Conservation (phyloP, 2,113 vertebrate species). For the Speoplatyrhinus poulsoni region DNA sequence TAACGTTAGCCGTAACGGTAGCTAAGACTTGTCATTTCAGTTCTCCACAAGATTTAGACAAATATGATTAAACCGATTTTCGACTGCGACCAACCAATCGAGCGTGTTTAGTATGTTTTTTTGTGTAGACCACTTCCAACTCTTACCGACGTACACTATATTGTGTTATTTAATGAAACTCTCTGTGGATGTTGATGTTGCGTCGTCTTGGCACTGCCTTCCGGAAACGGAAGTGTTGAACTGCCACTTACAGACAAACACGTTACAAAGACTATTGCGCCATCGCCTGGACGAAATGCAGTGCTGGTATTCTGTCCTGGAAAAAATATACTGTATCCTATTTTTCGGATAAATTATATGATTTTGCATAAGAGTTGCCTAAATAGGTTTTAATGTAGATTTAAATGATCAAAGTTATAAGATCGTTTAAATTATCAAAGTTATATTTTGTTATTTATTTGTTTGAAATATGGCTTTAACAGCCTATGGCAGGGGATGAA, state of each 20-base stretch:
- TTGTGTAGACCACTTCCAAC: background rate
- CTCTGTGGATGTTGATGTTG: slow-evolving; percentile 66
- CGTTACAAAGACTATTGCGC: slow-evolving; percentile 9
- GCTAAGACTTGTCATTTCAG: slow-evolving; percentile 30
- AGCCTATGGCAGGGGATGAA: no score
- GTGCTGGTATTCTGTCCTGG: no score
- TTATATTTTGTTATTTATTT: no score
- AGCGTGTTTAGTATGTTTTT: background rate
- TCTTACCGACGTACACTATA: slow-evolving; percentile 51
- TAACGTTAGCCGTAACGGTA: slow-evolving; percentile 38
- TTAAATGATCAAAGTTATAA: no score
- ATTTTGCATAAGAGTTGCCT: no score
- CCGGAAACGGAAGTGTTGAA: slow-evolving; percentile 63
- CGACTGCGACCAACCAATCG: background rate
- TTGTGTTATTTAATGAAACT: slow-evolving; percentile 19
- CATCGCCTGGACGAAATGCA: slow-evolving; percentile 34
- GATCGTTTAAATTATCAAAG: no score
- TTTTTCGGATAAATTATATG: no score
- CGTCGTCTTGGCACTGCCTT: slow-evolving; percentile 34
- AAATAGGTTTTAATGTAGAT: no score
- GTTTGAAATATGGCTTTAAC: no score
- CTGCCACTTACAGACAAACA: accelerated
- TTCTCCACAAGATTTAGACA: background rate
- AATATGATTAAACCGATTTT: background rate
- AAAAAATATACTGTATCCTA: no score